Base-by-base conservation (phyloP, 2,888 invertebrate genomes). In the Agrochola lychnidis region DNA sequence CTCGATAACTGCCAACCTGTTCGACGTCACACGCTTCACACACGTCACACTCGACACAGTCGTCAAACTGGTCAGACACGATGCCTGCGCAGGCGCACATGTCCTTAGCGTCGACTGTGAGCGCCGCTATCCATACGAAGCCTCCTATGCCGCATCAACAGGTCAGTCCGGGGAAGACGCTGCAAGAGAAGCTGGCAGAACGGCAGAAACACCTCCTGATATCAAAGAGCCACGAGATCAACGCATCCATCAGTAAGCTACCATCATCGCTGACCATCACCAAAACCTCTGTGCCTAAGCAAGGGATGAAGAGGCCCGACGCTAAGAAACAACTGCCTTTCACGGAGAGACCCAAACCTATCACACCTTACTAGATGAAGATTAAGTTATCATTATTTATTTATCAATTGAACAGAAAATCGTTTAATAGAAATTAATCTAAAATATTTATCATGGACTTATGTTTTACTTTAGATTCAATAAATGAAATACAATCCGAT, bases 171-270 rank as follows among this genome's bases (percentile, higher is more conserved):
- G 97, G 97, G 0, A 98, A 98, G 93, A 98, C 98, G 0, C 91
- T 98, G 76, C 98, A 98, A 89, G 97, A 98, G 90, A 98, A 98
- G 91, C 92, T 98, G 74, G 98, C 98, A 0, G 98, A 98, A 83
- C 95, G 97, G 78, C 97, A 97, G 82, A 98, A 98, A 89, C 93
- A 93, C 84, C 82, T 93, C 45, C 95, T 96, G 0, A 88, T 91
- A 19, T 88, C 92, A 1, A 92, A 90, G 66, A 79, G 82, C 70
- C 93, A 93, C 42, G 95, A 96, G 16, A 93, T 96, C 30, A 94
- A 89, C 30, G 94, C 95, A 0, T 95, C 96, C 0, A 94, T 97
- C 73, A 95, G 94, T 83, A 95, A 96, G 82, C 90, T 97, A 36
- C 97, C 97, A 0, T 94, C 97, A 0, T 97, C 97, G 0, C 85